A percentile compares a stretch with the other conserved stretches of the same genome.
Evolutionary conservation across 2,888 invertebrate species (phyloP).

Genomic region (Beris morrisii): DNA sequence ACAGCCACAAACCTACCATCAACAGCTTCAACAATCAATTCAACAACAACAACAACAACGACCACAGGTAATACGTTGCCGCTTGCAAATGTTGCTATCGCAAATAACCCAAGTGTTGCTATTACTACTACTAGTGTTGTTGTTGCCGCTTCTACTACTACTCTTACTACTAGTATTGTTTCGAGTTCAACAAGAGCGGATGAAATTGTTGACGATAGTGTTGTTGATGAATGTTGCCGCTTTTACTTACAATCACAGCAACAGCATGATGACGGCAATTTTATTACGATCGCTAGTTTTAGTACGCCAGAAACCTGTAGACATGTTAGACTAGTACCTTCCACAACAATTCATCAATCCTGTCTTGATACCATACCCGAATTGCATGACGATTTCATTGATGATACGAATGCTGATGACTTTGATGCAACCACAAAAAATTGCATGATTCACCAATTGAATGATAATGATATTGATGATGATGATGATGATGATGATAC

Average conservation of each 20-base stretch:
- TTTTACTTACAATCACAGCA: not conserved
- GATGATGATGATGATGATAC: constrained; percentile 5
- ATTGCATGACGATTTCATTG: constrained; percentile 33
- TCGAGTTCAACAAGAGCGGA: constrained; percentile 6
- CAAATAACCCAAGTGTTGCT: constrained; percentile 21
- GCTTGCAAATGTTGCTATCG: constrained; percentile 19
- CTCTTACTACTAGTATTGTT: constrained; percentile 41
- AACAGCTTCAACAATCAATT: constrained; percentile 17
- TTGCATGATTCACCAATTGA: constrained; percentile 26
- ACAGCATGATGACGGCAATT: not conserved
- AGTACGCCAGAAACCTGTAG: constrained; percentile 17
- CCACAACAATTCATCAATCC: constrained; percentile 1
- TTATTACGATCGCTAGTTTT: constrained; percentile 22
- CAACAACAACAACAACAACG: constrained; percentile 39
- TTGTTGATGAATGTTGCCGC: constrained; percentile 7
- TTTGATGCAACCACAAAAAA: constrained; percentile 6
- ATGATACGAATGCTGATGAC: constrained; percentile 8
- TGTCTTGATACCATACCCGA: constrained; percentile 35
- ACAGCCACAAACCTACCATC: constrained; percentile 15
- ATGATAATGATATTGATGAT: constrained; percentile 7
- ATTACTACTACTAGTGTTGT: constrained; percentile 37
- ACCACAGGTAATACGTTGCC: constrained; percentile 42
- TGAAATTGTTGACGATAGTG: constrained; percentile 37
- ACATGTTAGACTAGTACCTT: constrained; percentile 14
- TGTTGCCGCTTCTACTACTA: constrained; percentile 36